A percentile compares a stretch with the other conserved stretches of the same genome.
phyloP scores from a whole-genome alignment of 2,113 vertebrate species.

The Rhadina sibilatrix region DNA sequence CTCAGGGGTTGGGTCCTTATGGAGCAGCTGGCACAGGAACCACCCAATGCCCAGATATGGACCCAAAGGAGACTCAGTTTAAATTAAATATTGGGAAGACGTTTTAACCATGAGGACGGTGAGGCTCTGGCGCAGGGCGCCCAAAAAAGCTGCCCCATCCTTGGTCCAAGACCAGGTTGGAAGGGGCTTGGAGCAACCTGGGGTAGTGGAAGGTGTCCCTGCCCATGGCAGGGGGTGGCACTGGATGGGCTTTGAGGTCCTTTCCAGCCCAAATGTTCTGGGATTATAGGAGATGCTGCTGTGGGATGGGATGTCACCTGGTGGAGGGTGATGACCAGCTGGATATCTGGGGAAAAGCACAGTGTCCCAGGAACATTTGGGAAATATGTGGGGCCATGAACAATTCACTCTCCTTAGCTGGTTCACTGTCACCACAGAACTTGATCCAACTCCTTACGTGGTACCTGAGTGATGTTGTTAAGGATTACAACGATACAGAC shows the following conservation, averaged over 20 bases:
- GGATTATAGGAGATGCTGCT: rapidly evolving
- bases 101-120: rapidly evolving
- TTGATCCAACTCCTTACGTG: no score
- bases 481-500: no score
- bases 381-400: neutral
- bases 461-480: neutral
- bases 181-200: neutral
- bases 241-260: neutral
- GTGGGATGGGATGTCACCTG: neutral
- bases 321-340: no score
- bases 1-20: rapidly evolving
- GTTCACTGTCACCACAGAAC: neutral
- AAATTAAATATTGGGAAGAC: neutral
- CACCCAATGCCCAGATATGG: rapidly evolving
- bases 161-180: neutral
- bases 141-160: neutral
- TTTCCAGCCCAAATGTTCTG: neutral
- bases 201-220: neutral
- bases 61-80: neutral
- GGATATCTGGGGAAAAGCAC: neutral
- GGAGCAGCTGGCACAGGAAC: neutral
- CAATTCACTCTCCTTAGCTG: neutral
- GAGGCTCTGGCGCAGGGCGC: neutral
- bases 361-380: no score
- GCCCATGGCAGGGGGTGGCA: neutral